phyloP scores from a whole-genome alignment of 2,888 invertebrate genomes.

The Graphium colonna region DNA sequence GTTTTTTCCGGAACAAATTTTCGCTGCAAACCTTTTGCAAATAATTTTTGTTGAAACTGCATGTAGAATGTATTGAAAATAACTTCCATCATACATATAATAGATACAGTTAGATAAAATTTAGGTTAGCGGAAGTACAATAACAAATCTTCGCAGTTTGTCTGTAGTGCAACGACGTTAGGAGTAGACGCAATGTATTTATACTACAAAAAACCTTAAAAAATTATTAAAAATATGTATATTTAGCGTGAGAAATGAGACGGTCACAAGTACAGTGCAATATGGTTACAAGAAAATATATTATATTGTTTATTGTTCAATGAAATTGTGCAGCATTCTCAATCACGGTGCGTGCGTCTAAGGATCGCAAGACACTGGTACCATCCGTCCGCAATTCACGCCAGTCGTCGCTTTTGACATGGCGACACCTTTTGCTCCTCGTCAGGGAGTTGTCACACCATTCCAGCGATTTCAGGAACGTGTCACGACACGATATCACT shows the following conservation, averaged over 20 bases:
- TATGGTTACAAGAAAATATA: too few species aligned
- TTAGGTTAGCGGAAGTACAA: too few species aligned
- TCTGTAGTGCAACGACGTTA: too few species aligned
- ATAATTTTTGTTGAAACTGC: too few species aligned
- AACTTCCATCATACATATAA: too few species aligned
- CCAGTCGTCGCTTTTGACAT: constrained; percentile 67
- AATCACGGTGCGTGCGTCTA: constrained; percentile 29
- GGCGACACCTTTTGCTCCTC: constrained; percentile 61
- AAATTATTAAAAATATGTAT: neutral
- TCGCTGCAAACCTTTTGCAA: too few species aligned
- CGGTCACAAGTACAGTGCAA: neutral
- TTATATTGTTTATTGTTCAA: neutral
- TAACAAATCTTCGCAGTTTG: too few species aligned
- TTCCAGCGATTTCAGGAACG: constrained; percentile 69
- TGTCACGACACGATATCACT: constrained; percentile 63
- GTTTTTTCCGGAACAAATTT: too few species aligned
- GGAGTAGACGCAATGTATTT: too few species aligned
- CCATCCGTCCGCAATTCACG: constrained; percentile 60
- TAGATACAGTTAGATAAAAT: too few species aligned
- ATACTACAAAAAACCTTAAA: too few species aligned
- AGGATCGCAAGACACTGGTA: constrained; percentile 38
- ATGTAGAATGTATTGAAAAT: too few species aligned
- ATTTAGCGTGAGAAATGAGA: constrained; percentile 9
- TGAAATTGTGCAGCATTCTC: constrained; percentile 1
- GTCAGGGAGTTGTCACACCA: constrained; percentile 74